Conservation (phyloP, 23 tunicate genomes). For the Halocynthia roretzi region DNA sequence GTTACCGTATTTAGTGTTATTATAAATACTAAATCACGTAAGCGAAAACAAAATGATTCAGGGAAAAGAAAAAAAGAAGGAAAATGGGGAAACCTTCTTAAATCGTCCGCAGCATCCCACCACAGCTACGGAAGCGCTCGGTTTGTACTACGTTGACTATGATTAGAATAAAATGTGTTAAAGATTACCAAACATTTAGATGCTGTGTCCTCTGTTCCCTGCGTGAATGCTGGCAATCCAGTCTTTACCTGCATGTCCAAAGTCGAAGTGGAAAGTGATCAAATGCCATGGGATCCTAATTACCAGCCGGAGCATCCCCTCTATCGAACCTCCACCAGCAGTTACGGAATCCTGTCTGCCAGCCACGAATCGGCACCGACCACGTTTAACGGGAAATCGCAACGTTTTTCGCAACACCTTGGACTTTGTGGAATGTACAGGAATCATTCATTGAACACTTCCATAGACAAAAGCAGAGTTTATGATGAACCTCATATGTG, state of each 20-base stretch:
- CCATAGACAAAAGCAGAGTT: constrained; percentile 70
- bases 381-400: constrained; percentile 62
- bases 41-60: no score
- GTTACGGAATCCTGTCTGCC: constrained; percentile 69
- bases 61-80: no score
- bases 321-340: constrained; percentile 55
- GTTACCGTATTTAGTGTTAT: no score
- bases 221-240: constrained; percentile 64
- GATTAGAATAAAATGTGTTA: no score
- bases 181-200: neutral
- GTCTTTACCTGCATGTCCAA: constrained; percentile 62
- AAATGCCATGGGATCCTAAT: constrained; percentile 33
- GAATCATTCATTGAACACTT: constrained; percentile 78
- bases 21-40: no score
- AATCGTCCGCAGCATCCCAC: no score
- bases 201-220: constrained; percentile 10
- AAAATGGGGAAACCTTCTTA: no score
- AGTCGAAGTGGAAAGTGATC: constrained; percentile 33
- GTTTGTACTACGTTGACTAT: no score
- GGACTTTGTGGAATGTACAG: constrained; percentile 88
- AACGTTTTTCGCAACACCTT: constrained; percentile 66
- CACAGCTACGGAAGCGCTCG: no score
- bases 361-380: constrained; percentile 56
- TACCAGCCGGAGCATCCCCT: constrained; percentile 63
- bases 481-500: constrained; percentile 71